Evolutionary conservation across 2,888 invertebrate species (phyloP).

Genomic region (Cistogaster globosa): DNA sequence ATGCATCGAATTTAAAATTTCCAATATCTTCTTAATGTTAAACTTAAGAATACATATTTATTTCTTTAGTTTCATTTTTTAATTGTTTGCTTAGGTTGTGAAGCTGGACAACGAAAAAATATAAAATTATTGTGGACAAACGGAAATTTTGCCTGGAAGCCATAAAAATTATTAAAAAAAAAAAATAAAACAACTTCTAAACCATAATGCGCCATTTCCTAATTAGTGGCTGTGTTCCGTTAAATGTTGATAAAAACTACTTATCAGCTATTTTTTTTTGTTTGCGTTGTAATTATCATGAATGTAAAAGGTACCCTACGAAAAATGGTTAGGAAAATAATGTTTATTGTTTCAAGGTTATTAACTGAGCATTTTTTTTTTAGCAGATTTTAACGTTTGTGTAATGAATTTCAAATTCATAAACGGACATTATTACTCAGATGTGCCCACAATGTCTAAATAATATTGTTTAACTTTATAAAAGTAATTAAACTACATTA

Average conservation of each 20-base stretch:
- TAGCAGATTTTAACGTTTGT: background rate
- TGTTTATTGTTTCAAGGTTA: background rate
- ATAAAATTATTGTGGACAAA: constrained; percentile 33
- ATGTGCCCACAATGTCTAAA: too few species aligned
- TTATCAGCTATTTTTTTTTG: constrained; percentile 31
- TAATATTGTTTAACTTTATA: too few species aligned
- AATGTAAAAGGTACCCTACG: background rate
- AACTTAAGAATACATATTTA: background rate
- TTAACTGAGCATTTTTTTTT: background rate
- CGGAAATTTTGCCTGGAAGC: constrained; percentile 51
- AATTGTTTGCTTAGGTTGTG: background rate
- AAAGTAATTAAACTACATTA: too few species aligned
- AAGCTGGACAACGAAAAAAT: constrained; percentile 40
- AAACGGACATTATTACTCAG: too few species aligned
- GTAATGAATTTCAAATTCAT: too few species aligned
- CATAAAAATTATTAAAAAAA: constrained; percentile 24
- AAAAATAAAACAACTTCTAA: constrained; percentile 57
- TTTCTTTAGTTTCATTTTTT: background rate
- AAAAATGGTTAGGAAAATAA: background rate
- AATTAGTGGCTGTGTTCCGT: constrained; percentile 61
- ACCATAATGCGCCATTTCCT: constrained; percentile 65
- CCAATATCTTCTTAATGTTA: too few species aligned
- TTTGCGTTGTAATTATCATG: constrained; percentile 48
- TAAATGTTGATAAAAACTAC: constrained; percentile 61
- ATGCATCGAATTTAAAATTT: too few species aligned